Base-by-base conservation (phyloP, 1,140 invertebrate species). In the Lordiphosa collinella region DNA sequence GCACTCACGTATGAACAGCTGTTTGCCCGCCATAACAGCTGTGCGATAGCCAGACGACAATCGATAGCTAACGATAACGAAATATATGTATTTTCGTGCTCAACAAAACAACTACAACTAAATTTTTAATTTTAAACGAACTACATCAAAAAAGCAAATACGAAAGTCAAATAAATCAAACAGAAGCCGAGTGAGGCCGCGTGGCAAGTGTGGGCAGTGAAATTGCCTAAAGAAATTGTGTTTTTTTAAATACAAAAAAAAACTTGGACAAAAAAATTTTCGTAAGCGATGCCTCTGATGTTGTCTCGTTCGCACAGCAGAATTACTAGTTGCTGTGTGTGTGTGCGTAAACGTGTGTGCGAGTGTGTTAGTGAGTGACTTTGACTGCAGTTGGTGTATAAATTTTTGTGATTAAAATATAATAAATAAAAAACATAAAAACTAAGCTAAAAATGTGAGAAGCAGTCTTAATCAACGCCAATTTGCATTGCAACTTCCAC, bases 321-420 rank as follows among this genome's bases (percentile, higher is more conserved):
- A 79, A 79, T 76, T 82, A 80, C 76, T 76, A 80, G 76, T 80
- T 82, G 76, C 76, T 78, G 74, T 80, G 70, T 75, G 64, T 69
- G 70, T 69, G 74, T 58, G 63, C 54, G 57, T 51, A 16, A 43
- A 22, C 43, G 34, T 70, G 63, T 51, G 50, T 53, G 58, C 53
- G 50, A 47, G 56, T 44, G 60, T 43, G 51, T 68, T 55, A 34
- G 50, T 61, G 44, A 51, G 74, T 79, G 75, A 80, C 75, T 79
- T 79, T 79, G 75, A 79, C 69, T 80, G 75, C 75, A 82, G 55
- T 76, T 84, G 58, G 59, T 66, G 78, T 84, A 72, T 66, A 46
- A 49, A 60, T 68, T 61, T 67, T 35, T 59, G 46, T 61, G 34
- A 54, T 69, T 65, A 69, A 65, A 55, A 65, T 29, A 29, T 29